Evolutionary conservation across 2,797 vertebrate species (phyloP), one percentile per base, ranked within the genome.

Genomic region (Thaleichthys pacificus): DNA sequence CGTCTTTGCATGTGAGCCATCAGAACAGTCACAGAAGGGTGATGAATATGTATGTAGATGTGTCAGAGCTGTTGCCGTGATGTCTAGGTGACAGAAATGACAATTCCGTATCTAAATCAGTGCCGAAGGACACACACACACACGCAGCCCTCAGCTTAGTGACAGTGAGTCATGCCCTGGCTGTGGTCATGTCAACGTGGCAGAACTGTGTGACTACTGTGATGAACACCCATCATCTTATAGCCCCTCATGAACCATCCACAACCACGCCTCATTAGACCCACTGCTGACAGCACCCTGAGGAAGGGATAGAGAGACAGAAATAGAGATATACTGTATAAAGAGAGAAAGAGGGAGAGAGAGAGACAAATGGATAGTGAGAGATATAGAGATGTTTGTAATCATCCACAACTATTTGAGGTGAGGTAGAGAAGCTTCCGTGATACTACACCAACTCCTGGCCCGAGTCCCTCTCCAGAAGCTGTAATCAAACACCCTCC

Each of bases 41-140:
- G 69, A 88, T 89, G 85, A 89, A 89, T 89, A 88, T 89, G 80
- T 86, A 89, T 83, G 83, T 17, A 6, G 15, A 57, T 35, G 51
- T 57, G 66, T 68, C 66, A 68, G 75, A 77, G 81, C 68, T 76
- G 86, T 78, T 82, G 79, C 28, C 21, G 22, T 72, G 63, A 47
- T 21, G 42, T 86, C 83, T 88, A 81, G 38, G 75, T 78, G 80
- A 84, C 80, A 83, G 83, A 85, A 74, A 84, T 78, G 86, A 85
- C 87, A 87, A 84, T 85, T 89, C 80, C 79, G 80, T 80, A 79
- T 87, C 83, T 81, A 57, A 83, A 7, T 73, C 77, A 54, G 30
- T 75, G 73, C 76, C 75, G 80, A 77, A 78, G 82, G 84, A 87
- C 80, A 77, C 74, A 17, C 69, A 17, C 69, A 80, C 80, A 82